A percentile compares a stretch with the other conserved stretches of the same genome.
phyloP scores from a whole-genome alignment of 2,113 vertebrate species.

The Talpa occidentalis region DNA sequence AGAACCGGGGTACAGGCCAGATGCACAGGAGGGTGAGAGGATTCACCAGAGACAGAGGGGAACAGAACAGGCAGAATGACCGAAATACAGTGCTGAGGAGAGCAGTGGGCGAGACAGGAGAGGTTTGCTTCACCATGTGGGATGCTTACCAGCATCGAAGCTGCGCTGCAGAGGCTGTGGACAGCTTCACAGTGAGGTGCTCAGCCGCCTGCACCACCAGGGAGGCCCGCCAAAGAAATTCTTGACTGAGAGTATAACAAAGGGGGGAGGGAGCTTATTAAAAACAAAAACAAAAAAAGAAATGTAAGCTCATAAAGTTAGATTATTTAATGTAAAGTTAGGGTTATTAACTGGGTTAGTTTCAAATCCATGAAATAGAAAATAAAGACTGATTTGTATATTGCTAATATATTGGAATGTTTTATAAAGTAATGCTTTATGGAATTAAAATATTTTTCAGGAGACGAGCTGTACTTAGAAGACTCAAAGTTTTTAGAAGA shows the following conservation, averaged over 20 bases:
- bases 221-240: background rate
- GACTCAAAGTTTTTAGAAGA: constrained; percentile 85
- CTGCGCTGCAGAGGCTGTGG: too few species aligned
- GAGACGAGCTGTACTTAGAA: constrained; percentile 88
- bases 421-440: constrained; percentile 26
- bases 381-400: background rate
- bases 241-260: background rate
- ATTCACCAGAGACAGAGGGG: too few species aligned
- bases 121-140: too few species aligned
- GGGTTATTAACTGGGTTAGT: constrained; percentile 10
- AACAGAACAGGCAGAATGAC: too few species aligned
- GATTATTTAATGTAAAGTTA: background rate
- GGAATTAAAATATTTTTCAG: constrained; percentile 76
- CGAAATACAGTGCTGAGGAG: too few species aligned
- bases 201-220: too few species aligned
- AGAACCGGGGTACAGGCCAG: too few species aligned
- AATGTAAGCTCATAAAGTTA: constrained; percentile 4
- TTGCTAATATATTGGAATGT: background rate
- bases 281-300: background rate
- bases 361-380: background rate
- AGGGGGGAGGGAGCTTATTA: background rate
- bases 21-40: too few species aligned
- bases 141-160: too few species aligned
- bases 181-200: too few species aligned
- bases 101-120: too few species aligned